Conservation (phyloP, 2,797 vertebrate species). For the Amblyraja radiata region DNA sequence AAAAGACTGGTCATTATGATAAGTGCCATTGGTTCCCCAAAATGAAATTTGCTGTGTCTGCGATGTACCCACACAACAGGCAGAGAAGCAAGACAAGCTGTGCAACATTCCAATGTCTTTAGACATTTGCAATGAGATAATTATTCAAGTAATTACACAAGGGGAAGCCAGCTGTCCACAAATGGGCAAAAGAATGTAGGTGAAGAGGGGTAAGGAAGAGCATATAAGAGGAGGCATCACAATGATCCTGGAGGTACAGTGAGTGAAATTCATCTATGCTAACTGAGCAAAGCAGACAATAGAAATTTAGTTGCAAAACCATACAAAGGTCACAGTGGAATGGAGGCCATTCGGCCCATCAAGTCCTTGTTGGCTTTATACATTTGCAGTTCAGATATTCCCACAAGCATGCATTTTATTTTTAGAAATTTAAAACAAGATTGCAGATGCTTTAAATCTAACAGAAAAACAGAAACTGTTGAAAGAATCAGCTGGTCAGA, state of each 20-base stretch:
- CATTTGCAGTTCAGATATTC: no score
- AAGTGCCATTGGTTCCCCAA: background rate
- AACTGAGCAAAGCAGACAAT: background rate
- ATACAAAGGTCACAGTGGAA: no score
- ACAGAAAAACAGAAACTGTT: no score
- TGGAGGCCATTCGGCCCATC: no score
- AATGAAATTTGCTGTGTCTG: background rate
- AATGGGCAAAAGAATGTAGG: background rate
- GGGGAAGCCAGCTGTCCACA: background rate
- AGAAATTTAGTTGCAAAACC: background rate
- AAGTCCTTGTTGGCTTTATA: no score
- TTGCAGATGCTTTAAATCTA: no score
- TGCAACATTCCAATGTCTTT: background rate
- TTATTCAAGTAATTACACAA: background rate
- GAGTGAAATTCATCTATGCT: background rate
- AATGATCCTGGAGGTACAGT: background rate
- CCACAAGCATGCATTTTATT: no score
- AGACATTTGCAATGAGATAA: background rate
- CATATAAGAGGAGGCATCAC: background rate
- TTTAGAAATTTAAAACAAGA: no score
- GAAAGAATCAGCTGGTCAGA: no score
- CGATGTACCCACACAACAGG: background rate
- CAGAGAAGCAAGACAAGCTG: background rate
- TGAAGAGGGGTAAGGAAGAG: background rate
- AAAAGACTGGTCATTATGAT: background rate